phyloP scores from a whole-genome alignment of 2,113 vertebrate species.

The Rhinogobius similis region DNA sequence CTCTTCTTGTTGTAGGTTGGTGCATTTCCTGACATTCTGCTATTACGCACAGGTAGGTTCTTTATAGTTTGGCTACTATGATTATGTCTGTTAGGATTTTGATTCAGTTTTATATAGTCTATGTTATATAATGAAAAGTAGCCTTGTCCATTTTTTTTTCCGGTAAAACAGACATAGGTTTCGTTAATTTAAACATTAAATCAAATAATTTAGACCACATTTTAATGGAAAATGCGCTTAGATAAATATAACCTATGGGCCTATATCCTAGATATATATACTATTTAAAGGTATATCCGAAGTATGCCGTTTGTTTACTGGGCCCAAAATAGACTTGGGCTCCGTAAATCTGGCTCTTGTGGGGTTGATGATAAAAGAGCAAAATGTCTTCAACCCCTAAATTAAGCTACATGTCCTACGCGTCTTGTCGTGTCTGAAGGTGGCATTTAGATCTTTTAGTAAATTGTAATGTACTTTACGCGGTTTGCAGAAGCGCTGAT shows the following conservation, averaged over 20 bases:
- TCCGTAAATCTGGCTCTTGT: too few species aligned
- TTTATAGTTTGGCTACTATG: neutral
- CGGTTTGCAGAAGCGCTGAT: neutral
- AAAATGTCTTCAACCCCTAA: neutral
- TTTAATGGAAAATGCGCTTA: too few species aligned
- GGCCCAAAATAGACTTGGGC: too few species aligned
- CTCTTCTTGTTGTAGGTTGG: conserved; percentile 78
- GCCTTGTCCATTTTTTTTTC: too few species aligned
- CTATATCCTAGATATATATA: too few species aligned
- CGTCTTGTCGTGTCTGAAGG: neutral
- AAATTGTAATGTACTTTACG: neutral
- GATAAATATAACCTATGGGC: too few species aligned
- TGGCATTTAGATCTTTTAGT: neutral
- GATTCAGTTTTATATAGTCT: neutral
- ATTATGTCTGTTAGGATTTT: conserved; percentile 40
- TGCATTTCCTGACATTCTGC: conserved; percentile 92
- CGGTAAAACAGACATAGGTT: too few species aligned
- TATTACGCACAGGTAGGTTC: conserved; percentile 91
- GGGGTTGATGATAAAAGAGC: too few species aligned
- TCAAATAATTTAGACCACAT: too few species aligned
- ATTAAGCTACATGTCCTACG: neutral
- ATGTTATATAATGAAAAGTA: neutral
- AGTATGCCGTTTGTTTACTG: too few species aligned
- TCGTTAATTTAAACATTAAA: too few species aligned
- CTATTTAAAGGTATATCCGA: too few species aligned